These are phyloP conservation scores for Drosophila oshimai DNA, from an alignment of 1,140 invertebrate species.

Conservation along the genomic window DNA sequence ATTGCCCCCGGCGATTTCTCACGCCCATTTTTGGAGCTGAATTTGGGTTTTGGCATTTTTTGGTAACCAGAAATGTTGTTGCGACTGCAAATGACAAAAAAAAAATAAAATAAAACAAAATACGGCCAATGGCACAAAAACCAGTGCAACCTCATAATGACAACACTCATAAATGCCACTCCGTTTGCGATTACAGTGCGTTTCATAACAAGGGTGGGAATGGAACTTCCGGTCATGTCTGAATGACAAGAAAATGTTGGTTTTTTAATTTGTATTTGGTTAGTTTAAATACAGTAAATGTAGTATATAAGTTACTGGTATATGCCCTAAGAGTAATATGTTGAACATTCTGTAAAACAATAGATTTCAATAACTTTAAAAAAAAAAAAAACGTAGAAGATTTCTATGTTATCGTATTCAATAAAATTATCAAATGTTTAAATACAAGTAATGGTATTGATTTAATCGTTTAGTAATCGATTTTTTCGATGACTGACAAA, in stretches of 20 bases:
- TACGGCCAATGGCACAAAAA: conserved; percentile 20
- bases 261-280: background rate
- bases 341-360: no score
- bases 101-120: background rate
- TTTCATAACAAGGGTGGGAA: background rate
- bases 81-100: background rate
- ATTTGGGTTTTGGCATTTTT: conserved; percentile 20
- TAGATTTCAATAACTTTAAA: no score
- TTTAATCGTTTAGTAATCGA: no score
- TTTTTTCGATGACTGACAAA: no score
- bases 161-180: background rate
- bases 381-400: no score
- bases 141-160: conserved; percentile 20
- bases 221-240: conserved; percentile 4
- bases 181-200: background rate
- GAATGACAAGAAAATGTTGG: background rate
- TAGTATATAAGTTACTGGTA: no score
- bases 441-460: background rate
- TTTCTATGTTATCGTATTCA: no score
- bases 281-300: no score
- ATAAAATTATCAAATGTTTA: background rate
- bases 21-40: conserved; percentile 58
- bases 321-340: no score
- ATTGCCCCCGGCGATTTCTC: conserved; percentile 49
- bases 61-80: conserved; percentile 25